phyloP scores from a whole-genome alignment of 2,888 invertebrate species.

The Nomada fucata region DNA sequence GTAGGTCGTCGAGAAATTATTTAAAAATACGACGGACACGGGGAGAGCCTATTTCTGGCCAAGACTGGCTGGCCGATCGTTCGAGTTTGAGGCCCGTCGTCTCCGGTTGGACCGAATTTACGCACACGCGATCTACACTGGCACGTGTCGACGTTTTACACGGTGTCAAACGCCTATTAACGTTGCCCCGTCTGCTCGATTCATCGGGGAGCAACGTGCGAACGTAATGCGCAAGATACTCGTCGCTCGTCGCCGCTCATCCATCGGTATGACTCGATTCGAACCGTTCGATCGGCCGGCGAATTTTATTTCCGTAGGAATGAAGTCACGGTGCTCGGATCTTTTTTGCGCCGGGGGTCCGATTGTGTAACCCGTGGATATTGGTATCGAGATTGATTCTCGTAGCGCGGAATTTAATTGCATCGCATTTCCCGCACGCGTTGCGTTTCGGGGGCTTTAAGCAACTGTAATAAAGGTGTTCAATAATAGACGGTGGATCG shows the following conservation, averaged over 20 bases:
- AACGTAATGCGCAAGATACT: background rate
- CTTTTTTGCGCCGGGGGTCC: no score
- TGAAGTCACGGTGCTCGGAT: background rate
- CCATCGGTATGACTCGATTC: no score
- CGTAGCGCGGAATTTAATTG: background rate
- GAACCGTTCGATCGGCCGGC: no score
- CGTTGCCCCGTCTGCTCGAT: conserved; percentile 45
- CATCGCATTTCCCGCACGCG: no score
- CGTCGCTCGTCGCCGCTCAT: no score
- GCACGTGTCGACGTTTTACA: conserved; percentile 53
- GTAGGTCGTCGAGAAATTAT: conserved; percentile 67
- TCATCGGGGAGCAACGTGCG: conserved; percentile 32
- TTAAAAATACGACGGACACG: conserved; percentile 62
- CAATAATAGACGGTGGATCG: background rate
- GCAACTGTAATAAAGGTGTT: background rate
- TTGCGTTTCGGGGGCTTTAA: no score
- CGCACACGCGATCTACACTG: conserved; percentile 57
- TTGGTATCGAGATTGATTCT: no score
- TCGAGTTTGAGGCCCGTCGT: conserved; percentile 23
- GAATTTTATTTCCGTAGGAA: conserved; percentile 2
- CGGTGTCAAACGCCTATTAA: conserved; percentile 55
- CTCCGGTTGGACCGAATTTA: conserved; percentile 37
- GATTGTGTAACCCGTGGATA: background rate
- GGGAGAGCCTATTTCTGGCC: conserved; percentile 56
- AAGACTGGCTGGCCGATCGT: conserved; percentile 37